Evolutionary conservation across 2,113 vertebrate species (phyloP), one percentile per base, ranked within the genome.

Genomic region (Brachirus orientalis): DNA sequence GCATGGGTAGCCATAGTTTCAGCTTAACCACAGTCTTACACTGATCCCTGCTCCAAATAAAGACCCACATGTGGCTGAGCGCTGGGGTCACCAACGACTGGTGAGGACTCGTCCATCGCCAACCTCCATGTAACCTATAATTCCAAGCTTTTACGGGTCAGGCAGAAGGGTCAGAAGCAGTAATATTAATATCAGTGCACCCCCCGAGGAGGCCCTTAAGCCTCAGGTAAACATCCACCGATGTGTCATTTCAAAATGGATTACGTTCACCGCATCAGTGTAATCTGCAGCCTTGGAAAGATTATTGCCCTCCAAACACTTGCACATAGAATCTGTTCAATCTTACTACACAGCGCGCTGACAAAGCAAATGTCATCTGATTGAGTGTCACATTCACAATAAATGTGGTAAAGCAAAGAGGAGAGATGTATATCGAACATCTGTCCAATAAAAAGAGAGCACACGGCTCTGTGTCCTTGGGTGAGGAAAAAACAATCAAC

Each of bases 11-110:
- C 82, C 64, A 73, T 14, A 18, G 69, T 47, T 79, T 79, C 61
- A 85, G 82, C 79, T 89, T 91, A 92, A 86, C 80, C 68, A 61
- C 57, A 60, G 74, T 89, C 71, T 91, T 90, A 91, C 67, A 48
- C 64, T 91, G 87, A 92, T 91, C 85, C 80, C 64, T 80, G 72
- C 72, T 88, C 72, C 70, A 75, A 65, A 85, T 78, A 80, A 28
- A 19, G 36, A 79, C 16, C 40, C 51, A 59, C 62, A 65, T 0
- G 35, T 46, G 19, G 52, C 48, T 1, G 48, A 40, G 47, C 0
- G 12, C 0, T 22, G 22, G 16, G 45, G 35, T 38, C 4, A 22
- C 60, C 57, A 61, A 54, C 67, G 46, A 36, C 64, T 35, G 36
- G 6, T 10, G 0, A 51, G 57, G 38, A 35, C 10, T 45, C 13